Percentiles rank a stretch among this genome's conserved stretches.
phyloP scores from a whole-genome alignment of 1,140 invertebrate genomes.

The Macrostomum lignano region DNA sequence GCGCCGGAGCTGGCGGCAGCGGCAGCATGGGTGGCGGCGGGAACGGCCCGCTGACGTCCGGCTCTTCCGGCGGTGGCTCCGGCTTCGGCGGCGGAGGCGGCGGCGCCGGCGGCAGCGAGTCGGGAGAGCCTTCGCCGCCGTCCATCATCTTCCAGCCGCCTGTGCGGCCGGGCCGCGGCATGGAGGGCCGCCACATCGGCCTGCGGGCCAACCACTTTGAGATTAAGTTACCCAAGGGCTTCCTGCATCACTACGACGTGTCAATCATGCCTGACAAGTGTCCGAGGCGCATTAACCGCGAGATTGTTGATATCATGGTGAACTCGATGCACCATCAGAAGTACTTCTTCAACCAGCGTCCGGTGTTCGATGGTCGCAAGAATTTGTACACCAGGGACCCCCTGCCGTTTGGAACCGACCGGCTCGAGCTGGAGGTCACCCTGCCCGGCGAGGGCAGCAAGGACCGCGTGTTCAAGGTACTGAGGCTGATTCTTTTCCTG shows the following conservation, averaged over 20 bases:
- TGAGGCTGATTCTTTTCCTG: too few relatives aligned
- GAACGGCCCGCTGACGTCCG: too few relatives aligned
- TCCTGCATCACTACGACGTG: constrained; percentile 80
- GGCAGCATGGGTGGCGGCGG: too few relatives aligned
- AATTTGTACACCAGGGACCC: constrained; percentile 92
- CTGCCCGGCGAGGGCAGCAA: constrained; percentile 91
- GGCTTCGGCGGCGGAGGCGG: too few relatives aligned
- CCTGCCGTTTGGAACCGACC: constrained; percentile 72
- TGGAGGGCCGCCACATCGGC: constrained; percentile 70
- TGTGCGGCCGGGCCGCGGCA: constrained; percentile 45
- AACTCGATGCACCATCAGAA: constrained; percentile 68
- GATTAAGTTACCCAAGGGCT: constrained; percentile 91
- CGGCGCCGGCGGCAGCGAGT: too few relatives aligned
- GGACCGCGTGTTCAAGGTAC: constrained; percentile 86
- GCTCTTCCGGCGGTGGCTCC: too few relatives aligned
- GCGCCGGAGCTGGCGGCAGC: too few relatives aligned
- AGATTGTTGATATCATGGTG: constrained; percentile 99
- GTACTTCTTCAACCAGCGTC: constrained; percentile 80
- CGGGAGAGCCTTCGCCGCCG: too few relatives aligned
- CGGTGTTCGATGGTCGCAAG: constrained; percentile 80
- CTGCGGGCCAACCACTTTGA: constrained; percentile 95
- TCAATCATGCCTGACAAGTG: constrained; percentile 97
- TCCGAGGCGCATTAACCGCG: constrained; percentile 80
- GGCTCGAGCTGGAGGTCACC: constrained; percentile 73
- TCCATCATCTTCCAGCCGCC: constrained; percentile 13